Evolutionary conservation across 2,888 invertebrate genomes (phyloP), one percentile per base, ranked within the genome.

Genomic region (Acrocyrtus sp.): DNA sequence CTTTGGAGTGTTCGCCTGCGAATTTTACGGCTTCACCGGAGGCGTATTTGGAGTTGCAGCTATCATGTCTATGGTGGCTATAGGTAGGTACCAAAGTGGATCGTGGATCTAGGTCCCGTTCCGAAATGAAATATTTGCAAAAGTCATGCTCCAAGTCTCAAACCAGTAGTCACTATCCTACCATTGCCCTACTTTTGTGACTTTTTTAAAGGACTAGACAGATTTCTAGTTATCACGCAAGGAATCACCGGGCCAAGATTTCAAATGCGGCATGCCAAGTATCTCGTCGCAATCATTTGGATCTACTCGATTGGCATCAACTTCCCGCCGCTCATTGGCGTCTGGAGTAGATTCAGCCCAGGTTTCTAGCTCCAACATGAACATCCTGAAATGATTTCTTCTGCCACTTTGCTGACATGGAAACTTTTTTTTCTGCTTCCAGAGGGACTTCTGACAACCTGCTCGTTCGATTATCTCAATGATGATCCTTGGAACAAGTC

Each of bases 1-100:
- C 79, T 53, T 66, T 66, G 66, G 66, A 8, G 66, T 66, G 4
- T 84, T 84, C 84, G 77, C 58, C 74, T 56, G 82, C 77, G 72
- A 70, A 27, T 26, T 66, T 4, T 76, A 74, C 15, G 78, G 60
- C 41, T 68, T 72, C 47, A 67, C 72, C 1, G 73, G 74, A 39
- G 63, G 61, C 6, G 34, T 74, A 10, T 68, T 66, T 58, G 67
- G 75, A 5, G 62, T 76, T 24, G 50, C 58, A 6, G 57, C 76
- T 4, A 75, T 76, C 22, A 53, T 74, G 41, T 68, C 74, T 10
- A 73, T 77, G 70, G 70, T 62, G 39, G 68, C 62, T 19, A 73
- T 76, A n/a, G 69, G 65, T 50, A 47, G 47, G 10, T 12, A 47
- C 17, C n/a, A n/a, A n/a, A n/a, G n/a, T n/a, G n/a, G n/a, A n/a